Conservation (phyloP, 2,888 invertebrate species). For the Aleiodes alternator region DNA sequence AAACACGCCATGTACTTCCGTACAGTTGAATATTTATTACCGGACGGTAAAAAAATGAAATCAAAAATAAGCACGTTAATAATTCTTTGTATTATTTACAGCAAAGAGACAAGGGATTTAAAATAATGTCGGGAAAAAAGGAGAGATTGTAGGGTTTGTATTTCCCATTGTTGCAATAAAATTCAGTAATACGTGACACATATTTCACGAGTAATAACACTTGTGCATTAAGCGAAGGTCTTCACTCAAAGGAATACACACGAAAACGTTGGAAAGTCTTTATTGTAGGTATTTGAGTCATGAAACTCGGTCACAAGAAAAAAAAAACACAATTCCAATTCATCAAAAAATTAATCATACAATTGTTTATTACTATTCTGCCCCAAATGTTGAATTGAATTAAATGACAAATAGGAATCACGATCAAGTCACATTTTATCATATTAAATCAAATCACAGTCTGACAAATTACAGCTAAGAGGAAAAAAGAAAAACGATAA, state of each 20-base stretch:
- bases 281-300: background rate
- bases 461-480: background rate
- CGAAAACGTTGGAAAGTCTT: too few relatives aligned
- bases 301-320: slow-evolving; percentile 18
- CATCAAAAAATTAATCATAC: too few relatives aligned
- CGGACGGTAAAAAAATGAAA: background rate
- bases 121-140: too few relatives aligned
- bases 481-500: slow-evolving; percentile 39
- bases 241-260: too few relatives aligned
- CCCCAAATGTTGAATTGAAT: background rate
- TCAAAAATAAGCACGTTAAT: background rate
- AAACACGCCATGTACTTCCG: slow-evolving; percentile 25
- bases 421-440: background rate
- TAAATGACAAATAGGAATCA: background rate
- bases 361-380: too few relatives aligned
- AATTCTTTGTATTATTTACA: background rate
- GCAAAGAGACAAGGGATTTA: too few relatives aligned
- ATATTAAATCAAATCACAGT: slow-evolving; percentile 15
- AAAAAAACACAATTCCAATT: too few relatives aligned
- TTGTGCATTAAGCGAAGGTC: too few relatives aligned
- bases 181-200: too few relatives aligned
- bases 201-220: too few relatives aligned
- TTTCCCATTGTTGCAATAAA: too few relatives aligned
- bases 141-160: too few relatives aligned
- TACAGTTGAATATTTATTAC: slow-evolving; percentile 11